Percentiles rank a stretch among this genome's conserved stretches.
These are phyloP conservation scores for Hyperoodon ampullatus DNA, from an alignment of 2,113 vertebrate genomes.

Conservation along the genomic window DNA sequence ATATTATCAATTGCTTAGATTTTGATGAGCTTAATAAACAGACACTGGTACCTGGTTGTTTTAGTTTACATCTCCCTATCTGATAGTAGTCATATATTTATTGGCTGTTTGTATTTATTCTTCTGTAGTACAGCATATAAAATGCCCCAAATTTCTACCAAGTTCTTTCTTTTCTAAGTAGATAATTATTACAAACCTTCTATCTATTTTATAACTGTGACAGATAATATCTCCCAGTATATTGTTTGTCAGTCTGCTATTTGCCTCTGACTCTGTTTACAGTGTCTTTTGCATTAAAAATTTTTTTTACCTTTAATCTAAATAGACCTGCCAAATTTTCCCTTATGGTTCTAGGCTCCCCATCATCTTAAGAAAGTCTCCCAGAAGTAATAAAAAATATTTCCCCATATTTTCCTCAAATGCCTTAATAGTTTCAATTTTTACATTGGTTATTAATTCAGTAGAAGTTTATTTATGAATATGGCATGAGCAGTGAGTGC, in stretches of 20 bases:
- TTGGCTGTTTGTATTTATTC: neutral
- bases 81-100: neutral
- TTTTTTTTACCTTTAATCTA: constrained; percentile 4
- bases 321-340: neutral
- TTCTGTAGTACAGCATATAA: neutral
- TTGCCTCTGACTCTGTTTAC: neutral
- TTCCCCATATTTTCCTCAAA: neutral
- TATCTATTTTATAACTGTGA: neutral
- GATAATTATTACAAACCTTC: neutral
- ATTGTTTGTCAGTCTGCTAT: neutral
- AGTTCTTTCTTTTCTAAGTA: neutral
- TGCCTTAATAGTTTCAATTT: neutral
- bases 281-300: neutral
- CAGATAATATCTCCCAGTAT: neutral
- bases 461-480: neutral
- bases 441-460: constrained; percentile 8
- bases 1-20: neutral
- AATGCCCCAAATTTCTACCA: neutral
- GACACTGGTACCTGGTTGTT: neutral
- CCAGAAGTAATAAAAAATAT: neutral
- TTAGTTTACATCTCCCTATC: neutral
- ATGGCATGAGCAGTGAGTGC: neutral
- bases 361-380: neutral
- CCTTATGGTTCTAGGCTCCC: neutral
- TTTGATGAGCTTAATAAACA: neutral